Evolutionary conservation across 1,140 invertebrate species (phyloP), one percentile per base, ranked within the genome.

Genomic region (Heliothis virescens): DNA sequence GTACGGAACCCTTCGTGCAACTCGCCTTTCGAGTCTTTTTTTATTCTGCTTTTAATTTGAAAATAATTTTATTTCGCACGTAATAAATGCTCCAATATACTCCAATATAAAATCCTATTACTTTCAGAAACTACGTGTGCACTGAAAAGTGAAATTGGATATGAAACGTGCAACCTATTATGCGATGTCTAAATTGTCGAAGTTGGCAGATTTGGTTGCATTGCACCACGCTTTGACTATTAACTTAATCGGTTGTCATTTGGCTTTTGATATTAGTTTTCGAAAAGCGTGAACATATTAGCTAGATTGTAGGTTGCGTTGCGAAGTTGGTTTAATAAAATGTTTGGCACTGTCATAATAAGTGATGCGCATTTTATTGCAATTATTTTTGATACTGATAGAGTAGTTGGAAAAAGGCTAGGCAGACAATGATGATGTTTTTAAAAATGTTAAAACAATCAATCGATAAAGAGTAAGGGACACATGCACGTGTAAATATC

Each of bases 141-240:
- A 60, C 18, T 60, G 57, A 60, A 26, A 62, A 21, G 60, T 26
- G 60, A 60, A 60, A 60, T 60, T 26, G 55, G 55, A 13, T 60
- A 13, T 47, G 26, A 41, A 63, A 63, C 34, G 29, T 63, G 34
- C 29, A 16, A 16, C 26, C 7, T 26, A 47, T 47, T 63, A 63
- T 16, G 47, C 34, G n/a, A 63, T 16, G 29, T 15, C 26, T 7
- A 63, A 41, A 63, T 63, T 13, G 26, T 62, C 60, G 29, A 62
- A 62, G 26, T 62, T 62, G 7, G 12, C 34, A 16, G 26, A 41
- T 41, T n/a, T 41, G 15, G 34, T 47, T 47, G 29, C 60, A 63
- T 63, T 41, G 41, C 34, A 47, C 15, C 34, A 16, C 41, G 60
- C 34, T 3, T 15, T 15, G 5, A 16, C 15, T n/a, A 29, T 16